Conservation (phyloP, 2,113 vertebrate genomes). For the Phocoena sinus region DNA sequence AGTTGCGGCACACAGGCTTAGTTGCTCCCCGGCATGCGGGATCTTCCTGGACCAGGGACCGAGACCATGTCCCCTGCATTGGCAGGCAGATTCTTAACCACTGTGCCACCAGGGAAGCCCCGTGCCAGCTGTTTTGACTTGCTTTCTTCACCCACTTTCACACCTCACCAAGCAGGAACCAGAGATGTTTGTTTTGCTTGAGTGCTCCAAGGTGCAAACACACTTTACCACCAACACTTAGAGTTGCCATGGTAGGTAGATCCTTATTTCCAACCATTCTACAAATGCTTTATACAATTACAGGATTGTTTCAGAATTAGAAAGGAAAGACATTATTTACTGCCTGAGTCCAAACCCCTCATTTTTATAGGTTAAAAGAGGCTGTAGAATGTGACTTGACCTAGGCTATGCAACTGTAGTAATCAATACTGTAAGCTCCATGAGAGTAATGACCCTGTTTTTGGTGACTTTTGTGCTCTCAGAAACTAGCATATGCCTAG, state of each 20-base stretch:
- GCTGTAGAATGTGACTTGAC: background rate
- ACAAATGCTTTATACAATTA: background rate
- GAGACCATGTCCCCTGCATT: too few species aligned
- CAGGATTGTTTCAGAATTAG: slow-evolving; percentile 1
- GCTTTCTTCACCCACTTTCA: background rate
- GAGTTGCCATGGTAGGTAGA: background rate
- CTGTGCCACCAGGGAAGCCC: too few species aligned
- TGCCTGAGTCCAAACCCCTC: background rate
- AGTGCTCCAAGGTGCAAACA: background rate
- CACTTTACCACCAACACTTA: background rate
- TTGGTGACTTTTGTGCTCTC: background rate
- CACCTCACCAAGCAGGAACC: background rate
- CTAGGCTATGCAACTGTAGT: background rate
- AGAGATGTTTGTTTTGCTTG: background rate
- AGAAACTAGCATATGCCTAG: background rate
- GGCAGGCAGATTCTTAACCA: too few species aligned
- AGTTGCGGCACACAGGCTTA: too few species aligned
- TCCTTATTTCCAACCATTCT: background rate
- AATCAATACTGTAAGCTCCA: background rate
- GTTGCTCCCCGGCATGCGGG: too few species aligned
- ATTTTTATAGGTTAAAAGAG: background rate
- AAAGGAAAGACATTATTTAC: background rate
- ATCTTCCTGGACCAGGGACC: too few species aligned
- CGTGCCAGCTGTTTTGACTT: background rate
- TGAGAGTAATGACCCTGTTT: background rate